phyloP scores from a whole-genome alignment of 2,888 invertebrate species.

The Drosophila affinis region DNA sequence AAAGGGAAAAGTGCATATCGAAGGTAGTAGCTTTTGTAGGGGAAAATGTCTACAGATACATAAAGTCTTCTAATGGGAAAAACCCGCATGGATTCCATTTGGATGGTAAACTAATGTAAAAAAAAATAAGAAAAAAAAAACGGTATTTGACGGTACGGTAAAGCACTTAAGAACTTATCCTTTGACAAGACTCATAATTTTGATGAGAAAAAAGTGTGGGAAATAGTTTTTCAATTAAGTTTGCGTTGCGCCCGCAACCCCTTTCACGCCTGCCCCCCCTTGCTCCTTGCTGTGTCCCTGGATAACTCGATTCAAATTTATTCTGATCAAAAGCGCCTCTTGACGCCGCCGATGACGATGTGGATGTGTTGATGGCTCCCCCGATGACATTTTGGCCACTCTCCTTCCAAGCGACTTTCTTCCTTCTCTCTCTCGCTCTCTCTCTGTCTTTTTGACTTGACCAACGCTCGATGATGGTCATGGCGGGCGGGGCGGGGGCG shows the following conservation, averaged over 20 bases:
- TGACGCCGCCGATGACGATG: conserved; percentile 5
- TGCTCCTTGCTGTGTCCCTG: background rate
- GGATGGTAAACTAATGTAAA: background rate
- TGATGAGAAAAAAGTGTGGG: conserved; percentile 4
- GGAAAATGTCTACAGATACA: too few relatives aligned
- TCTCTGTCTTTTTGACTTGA: background rate
- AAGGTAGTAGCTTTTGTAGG: too few relatives aligned
- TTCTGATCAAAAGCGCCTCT: conserved; percentile 18
- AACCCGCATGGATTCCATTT: conserved; percentile 1
- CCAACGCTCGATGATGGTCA: background rate
- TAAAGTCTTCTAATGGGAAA: too few relatives aligned
- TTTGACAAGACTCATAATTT: background rate
- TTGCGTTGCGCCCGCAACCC: background rate
- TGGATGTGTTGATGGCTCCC: conserved; percentile 23
- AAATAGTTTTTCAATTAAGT: conserved; percentile 10
- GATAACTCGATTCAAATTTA: conserved; percentile 25
- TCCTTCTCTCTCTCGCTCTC: background rate
- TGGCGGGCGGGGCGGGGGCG: background rate
- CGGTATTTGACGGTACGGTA: background rate
- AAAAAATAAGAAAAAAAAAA: background rate
- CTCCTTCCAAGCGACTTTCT: background rate
- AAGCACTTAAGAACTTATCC: background rate
- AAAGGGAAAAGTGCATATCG: too few relatives aligned
- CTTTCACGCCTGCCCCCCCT: background rate
- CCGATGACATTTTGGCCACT: conserved; percentile 42